phyloP scores from a whole-genome alignment of 2,797 vertebrate genomes.

The Pelobates cultripes region DNA sequence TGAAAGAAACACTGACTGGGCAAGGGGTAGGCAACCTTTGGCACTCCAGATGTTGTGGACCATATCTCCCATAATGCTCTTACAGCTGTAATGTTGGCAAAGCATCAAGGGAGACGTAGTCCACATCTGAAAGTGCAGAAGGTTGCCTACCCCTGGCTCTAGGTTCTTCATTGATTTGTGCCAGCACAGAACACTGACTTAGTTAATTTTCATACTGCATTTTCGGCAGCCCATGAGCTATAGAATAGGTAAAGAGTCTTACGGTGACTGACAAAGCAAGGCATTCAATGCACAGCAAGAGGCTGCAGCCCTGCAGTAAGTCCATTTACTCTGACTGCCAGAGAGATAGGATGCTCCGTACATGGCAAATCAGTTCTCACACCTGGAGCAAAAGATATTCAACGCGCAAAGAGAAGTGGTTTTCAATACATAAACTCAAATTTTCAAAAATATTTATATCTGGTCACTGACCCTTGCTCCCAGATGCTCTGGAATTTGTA shows the following conservation, averaged over 20 bases:
- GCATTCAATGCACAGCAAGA: neutral
- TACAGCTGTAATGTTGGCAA: too few relatives aligned
- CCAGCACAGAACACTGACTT: conserved; percentile 36
- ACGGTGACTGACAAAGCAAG: neutral
- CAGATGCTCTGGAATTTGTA: neutral
- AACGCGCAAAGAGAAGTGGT: neutral
- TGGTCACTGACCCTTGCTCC: neutral
- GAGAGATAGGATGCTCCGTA: neutral
- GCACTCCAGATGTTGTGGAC: too few relatives aligned
- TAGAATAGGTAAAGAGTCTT: neutral
- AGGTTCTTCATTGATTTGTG: neutral
- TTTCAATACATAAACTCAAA: neutral
- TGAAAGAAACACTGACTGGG: too few relatives aligned
- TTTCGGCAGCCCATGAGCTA: neutral
- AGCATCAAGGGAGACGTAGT: too few relatives aligned
- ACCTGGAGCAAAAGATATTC: neutral
- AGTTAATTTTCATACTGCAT: conserved; percentile 37
- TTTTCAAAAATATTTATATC: neutral
- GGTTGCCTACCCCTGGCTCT: too few relatives aligned
- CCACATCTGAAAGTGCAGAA: too few relatives aligned
- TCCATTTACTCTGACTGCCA: neutral
- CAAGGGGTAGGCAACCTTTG: too few relatives aligned
- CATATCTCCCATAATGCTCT: too few relatives aligned
- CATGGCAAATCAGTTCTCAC: neutral
- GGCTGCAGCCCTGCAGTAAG: neutral